Base-by-base conservation (phyloP, 30 jellyfish, hydroid and myxozoan species). In the Nemopilema nomurai region DNA sequence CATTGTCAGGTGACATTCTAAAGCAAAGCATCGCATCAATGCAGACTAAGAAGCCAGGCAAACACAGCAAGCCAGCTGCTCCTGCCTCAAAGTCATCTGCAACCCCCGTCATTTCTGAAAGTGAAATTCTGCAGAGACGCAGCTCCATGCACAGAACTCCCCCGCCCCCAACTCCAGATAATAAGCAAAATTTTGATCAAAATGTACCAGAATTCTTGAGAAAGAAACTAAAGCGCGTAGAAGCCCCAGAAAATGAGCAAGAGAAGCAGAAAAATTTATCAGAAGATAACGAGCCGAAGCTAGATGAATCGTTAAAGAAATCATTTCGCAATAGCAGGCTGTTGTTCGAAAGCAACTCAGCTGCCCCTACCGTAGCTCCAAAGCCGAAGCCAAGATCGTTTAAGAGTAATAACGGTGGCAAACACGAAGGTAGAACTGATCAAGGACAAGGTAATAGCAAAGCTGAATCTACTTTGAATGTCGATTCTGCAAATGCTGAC, bases 101-200 rank as follows among this genome's bases (percentile, higher is more conserved):
- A 8, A 22, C 53, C 4, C 91, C 91, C 0, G 19, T 83, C 18
- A 53, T 83, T 24, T 70, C 57, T 23, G 75, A 29, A n/a, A 71
- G 66, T 18, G 86, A 83, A 51, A 6, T 83, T 21, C 57, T 0
- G 64, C 28, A 19, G 7, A 31, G 86, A 19, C 70, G 91, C 27
- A 79, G 71, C 23, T 69, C 85, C 31, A 83, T 83, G 91, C 77
- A 71, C 69, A 83, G 76, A 28, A 65, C 91, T 28, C 91, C 91
- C 20, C 85, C 91, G n/a, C 91, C 91, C 0, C 86, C 86, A 16
- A 71, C 80, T 20, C 85, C 86, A 49, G 91, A 72, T 57, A 57
- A 71, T 25, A 83, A 83, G 73, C 82, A 26, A 49, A 83, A 57
- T 26, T 52, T 28, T 30, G 91, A 63, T 21, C 29, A 57, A 23